Evolutionary conservation across 2,888 invertebrate species (phyloP), one percentile per base, ranked within the genome.

Genomic region (Hirtodrosophila cameraria): DNA sequence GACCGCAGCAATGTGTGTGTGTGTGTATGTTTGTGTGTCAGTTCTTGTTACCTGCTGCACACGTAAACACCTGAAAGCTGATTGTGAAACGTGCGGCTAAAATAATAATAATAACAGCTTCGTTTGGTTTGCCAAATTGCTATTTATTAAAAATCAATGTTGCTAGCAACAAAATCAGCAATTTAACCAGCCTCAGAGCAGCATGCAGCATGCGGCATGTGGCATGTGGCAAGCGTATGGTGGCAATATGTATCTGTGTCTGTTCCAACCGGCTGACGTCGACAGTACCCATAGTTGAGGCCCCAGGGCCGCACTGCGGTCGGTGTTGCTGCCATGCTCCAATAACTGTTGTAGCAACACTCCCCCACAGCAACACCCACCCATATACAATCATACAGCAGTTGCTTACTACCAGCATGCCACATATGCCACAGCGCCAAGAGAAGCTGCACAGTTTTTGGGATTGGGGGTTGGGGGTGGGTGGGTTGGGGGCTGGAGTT

Each of bases 71-170:
- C 52, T 71, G 59, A 65, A 54, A 72, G 50, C 72, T 62, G 67
- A 62, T 48, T 43, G 64, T 25, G 52, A 20, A 54, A 73, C 71
- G 73, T 72, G 73, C 58, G 54, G 71, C 31, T 50, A 66, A 74
- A 84, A 78, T 78, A 80, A 80, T 80, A 84, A 78, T 78, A 80
- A 80, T 80, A 75, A 69, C 64, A 80, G 58, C 62, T 58, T 31
- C 60, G 77, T 64, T 74, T 50, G 68, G 75, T 59, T 84, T 64
- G 78, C 62, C 75, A 78, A 80, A 82, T 85, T 78, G 80, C 82
- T 69, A 85, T 80, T 80, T 80, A 80, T 85, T 85, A 80, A 80
- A 80, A 80, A 80, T 82, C 80, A 85, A 80, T 78, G 82, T 75
- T 65, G 50, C 71, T 60, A 64, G 61, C 79, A 69, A 76, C 70